Evolutionary conservation across 2,797 vertebrate genomes (phyloP), one percentile per base, ranked within the genome.

Genomic region (Gouania willdenowi): DNA sequence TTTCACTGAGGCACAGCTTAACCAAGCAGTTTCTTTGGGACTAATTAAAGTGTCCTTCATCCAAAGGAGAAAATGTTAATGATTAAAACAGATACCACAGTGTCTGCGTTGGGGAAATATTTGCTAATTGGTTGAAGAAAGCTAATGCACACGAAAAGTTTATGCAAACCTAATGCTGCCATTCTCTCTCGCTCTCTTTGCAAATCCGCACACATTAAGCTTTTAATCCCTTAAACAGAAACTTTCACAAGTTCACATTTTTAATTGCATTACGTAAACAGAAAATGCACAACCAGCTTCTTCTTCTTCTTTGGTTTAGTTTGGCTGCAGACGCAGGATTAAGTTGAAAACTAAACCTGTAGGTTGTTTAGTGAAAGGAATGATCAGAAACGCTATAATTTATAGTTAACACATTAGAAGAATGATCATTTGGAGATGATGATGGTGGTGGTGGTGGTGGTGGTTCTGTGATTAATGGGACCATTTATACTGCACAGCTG

Each of bases 11-110:
- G 46, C 41, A 13, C 17, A 33, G 23, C 43, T 21, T n/a, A n/a
- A n/a, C n/a, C n/a, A n/a, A n/a, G n/a, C n/a, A n/a, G 68, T 88
- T 88, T 87, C 84, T 77, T 20, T 61, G 87, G 83, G 87, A 89
- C 68, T 87, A 88, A 89, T 90, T 89, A 89, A 64, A 27, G 62
- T 41, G 67, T 69, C 83, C 76, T 75, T 87, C 77, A 75, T 81
- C 66, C 75, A 77, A 72, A 82, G n/a, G n/a, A 64, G 52, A 59
- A 14, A 84, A 81, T 75, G 71, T 75, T 81, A 81, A 87, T 79
- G 82, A 83, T 82, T 78, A 67, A 83, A 64, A 81, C 38, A 67
- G 67, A 44, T 63, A 52, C 25, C 44, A 71, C 76, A 77, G 80
- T 31, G 44, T 20, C 56, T 46, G 42, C 65, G 52, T 27, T 64